Percentiles rank a stretch among this genome's conserved stretches.
Conservation (phyloP, 2,888 invertebrate genomes). For the Ashinkailepas kermadecensis region DNA sequence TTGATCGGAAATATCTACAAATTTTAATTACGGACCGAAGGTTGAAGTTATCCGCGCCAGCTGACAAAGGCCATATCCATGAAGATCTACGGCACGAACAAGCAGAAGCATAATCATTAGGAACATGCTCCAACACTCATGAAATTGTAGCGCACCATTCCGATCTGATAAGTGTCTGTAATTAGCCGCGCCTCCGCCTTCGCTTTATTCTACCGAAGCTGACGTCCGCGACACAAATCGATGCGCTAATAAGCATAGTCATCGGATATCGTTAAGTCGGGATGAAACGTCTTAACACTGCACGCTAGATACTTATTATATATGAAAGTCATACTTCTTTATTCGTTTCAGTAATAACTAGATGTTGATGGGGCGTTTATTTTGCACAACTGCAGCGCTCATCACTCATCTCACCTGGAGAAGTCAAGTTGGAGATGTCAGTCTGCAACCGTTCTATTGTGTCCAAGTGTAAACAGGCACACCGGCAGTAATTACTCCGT, state of each 20-base stretch:
- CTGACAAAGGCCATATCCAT: no score
- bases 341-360: conserved; percentile 11
- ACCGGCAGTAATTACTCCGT: neutral
- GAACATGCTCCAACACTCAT: neutral
- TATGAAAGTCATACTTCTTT: conserved; percentile 19
- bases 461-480: neutral
- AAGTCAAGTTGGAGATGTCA: neutral
- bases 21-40: no score
- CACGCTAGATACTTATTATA: neutral
- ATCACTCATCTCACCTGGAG: neutral
- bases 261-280: neutral
- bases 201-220: neutral
- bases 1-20: no score
- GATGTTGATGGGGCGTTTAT: conserved; percentile 2
- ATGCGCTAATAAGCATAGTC: conserved; percentile 5
- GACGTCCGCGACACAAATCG: neutral
- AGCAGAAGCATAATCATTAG: neutral
- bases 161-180: neutral
- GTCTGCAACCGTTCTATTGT: neutral
- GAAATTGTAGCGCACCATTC: neutral
- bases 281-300: neutral
- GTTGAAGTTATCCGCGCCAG: no score
- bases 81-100: no score
- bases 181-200: neutral
- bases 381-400: neutral